Evolutionary conservation across 2,888 invertebrate genomes (phyloP), one percentile per base, ranked within the genome.

Genomic region (Drosophila meridiana): DNA sequence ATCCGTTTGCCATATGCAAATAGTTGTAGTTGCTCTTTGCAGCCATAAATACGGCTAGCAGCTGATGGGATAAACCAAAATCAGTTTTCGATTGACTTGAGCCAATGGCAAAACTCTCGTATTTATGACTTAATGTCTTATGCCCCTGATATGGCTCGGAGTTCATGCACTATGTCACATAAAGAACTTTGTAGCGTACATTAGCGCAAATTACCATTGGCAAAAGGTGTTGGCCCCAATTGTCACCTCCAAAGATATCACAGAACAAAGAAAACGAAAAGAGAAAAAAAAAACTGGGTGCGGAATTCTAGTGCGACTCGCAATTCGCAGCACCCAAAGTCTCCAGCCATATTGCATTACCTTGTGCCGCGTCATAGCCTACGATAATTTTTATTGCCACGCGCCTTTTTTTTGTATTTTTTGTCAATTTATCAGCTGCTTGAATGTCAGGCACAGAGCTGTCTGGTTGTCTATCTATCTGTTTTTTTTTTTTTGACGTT

Each of bases 201-300:
- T 90, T 90, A 86, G 74, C 70, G 76, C 70, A 82, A 86, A 90
- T 90, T 86, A 78, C 78, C 82, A 85, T 76, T 83, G 70, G 71
- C 80, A 78, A 81, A 81, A 87, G 89, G 87, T 89, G 87, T 87
- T 87, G 89, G 89, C 87, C 89, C 89, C 87, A 89, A 89, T 89
- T 87, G 90, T 90, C 90, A 90, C 89, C 84, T 87, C 76, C 70
- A 89, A 63, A 74, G 76, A 86, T 80, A 85, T 83, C 76, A 77
- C 52, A 40, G 57, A 56, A 69, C 9, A 71, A 80, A 73, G 69
- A 56, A 36, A 68, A 20, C 20, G 20, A 20, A 20, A 20, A 20
- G 20, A 20, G 20, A 55, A 26, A 45, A 28, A 28, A 28, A 32
- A 50, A 89, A 78, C 74, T 80, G 73, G 87, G 90, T 76, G 87